phyloP scores from a whole-genome alignment of 2,888 invertebrate species.

The Hirtodrosophila cameraria region DNA sequence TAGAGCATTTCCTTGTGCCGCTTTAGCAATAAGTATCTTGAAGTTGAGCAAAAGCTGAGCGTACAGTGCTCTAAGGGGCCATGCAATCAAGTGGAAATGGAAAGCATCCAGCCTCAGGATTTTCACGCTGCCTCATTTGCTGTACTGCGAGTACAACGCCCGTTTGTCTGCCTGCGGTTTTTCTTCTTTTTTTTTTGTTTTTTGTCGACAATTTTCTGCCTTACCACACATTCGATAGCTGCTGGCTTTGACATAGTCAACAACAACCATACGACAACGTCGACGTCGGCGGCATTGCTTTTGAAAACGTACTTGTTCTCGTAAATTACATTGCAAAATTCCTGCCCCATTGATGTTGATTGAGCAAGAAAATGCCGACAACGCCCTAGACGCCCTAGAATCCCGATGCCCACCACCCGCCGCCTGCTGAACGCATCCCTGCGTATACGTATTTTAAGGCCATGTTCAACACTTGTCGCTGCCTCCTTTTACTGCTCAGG shows the following conservation, averaged over 20 bases:
- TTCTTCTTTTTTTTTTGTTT: conserved; percentile 2
- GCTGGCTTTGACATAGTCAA: conserved; percentile 62
- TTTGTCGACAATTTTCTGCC: conserved; percentile 75
- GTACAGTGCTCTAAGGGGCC: conserved; percentile 34
- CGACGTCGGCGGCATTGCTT: conserved; percentile 41
- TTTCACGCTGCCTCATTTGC: conserved; percentile 76
- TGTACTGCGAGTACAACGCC: conserved; percentile 40
- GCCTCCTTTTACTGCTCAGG: not conserved
- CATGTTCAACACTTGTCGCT: conserved; percentile 56
- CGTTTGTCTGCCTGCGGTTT: conserved; percentile 23
- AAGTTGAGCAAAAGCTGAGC: conserved; percentile 41
- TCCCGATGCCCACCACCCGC: conserved; percentile 15
- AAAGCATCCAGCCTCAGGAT: conserved; percentile 50
- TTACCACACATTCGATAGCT: conserved; percentile 67
- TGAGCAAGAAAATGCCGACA: conserved; percentile 80
- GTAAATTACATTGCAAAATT: conserved; percentile 79
- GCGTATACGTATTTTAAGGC: conserved; percentile 41
- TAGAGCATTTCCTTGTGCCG: conserved; percentile 48
- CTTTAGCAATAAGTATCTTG: conserved; percentile 38
- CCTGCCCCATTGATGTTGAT: conserved; percentile 79
- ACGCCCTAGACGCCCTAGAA: conserved; percentile 52
- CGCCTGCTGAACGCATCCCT: conserved; percentile 14
- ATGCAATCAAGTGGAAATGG: conserved; percentile 75
- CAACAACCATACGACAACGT: conserved; percentile 17
- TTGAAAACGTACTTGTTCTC: conserved; percentile 53